Evolutionary conservation across 2,888 invertebrate genomes (phyloP).

Genomic region (Spodoptera picta): DNA sequence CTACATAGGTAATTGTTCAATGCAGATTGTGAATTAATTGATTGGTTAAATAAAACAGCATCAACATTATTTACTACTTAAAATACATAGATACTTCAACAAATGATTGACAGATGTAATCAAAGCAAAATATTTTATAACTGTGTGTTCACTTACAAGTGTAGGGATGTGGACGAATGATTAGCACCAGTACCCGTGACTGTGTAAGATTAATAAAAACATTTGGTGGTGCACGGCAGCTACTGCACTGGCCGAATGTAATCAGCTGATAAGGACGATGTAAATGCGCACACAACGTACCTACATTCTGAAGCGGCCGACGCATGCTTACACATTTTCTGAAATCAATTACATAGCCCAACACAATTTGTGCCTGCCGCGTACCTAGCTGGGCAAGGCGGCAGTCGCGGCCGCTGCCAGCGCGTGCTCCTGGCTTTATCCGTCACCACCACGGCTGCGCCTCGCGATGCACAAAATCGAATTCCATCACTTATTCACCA

Average conservation of each 20-base stretch:
- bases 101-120: neutral
- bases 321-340: slow-evolving; percentile 80
- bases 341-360: slow-evolving; percentile 76
- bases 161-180: slow-evolving; percentile 15
- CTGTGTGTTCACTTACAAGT: slow-evolving; percentile 27
- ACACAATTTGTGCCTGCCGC: slow-evolving; percentile 47
- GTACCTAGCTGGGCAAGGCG: slow-evolving; percentile 33
- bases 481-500: slow-evolving; percentile 83
- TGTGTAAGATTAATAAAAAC: slow-evolving; percentile 67
- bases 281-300: slow-evolving; percentile 64
- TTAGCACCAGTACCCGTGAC: slow-evolving; percentile 43
- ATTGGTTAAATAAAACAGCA: slow-evolving; percentile 1
- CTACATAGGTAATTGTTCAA: slow-evolving; percentile 2
- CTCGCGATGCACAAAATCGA: slow-evolving; percentile 84
- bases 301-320: slow-evolving; percentile 61
- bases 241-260: slow-evolving; percentile 72
- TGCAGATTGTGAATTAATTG: neutral
- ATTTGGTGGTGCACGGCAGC: slow-evolving; percentile 65
- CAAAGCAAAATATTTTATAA: neutral
- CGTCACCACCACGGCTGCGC: slow-evolving; percentile 75
- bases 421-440: slow-evolving; percentile 55
- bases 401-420: slow-evolving; percentile 39
- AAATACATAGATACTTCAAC: too few species aligned
- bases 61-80: slow-evolving; percentile 2
- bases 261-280: slow-evolving; percentile 85